Percentiles rank a stretch among this genome's conserved stretches.
phyloP scores from a whole-genome alignment of 2,888 invertebrate species.

The Aquatica leii region DNA sequence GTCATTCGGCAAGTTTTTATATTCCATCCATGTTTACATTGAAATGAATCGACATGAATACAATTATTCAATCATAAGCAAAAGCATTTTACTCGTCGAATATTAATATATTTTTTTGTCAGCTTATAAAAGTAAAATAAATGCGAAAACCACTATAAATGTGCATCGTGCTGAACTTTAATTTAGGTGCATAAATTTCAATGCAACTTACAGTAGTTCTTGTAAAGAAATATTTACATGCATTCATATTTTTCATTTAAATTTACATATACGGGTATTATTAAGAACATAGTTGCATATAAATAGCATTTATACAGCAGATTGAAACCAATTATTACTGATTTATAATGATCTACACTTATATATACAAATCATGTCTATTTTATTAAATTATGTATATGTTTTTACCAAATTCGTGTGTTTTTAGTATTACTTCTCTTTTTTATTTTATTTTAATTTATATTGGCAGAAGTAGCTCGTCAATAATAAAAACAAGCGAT shows the following conservation, averaged over 20 bases:
- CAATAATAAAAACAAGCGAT: too few relatives aligned
- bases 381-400: too few relatives aligned
- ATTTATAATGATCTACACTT: slow-evolving; percentile 37
- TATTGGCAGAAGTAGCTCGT: too few relatives aligned
- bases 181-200: slow-evolving; percentile 24
- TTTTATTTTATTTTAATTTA: too few relatives aligned
- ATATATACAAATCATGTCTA: slow-evolving; percentile 28
- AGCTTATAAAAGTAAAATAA: slow-evolving; percentile 10
- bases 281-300: slow-evolving; percentile 38
- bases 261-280: slow-evolving; percentile 48
- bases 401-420: too few relatives aligned
- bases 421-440: too few relatives aligned
- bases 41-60: slow-evolving; percentile 23
- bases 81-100: slow-evolving; percentile 18
- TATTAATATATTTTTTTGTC: slow-evolving; percentile 17
- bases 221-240: slow-evolving; percentile 9
- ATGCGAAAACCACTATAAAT: slow-evolving; percentile 9
- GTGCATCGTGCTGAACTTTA: slow-evolving; percentile 13
- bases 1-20: slow-evolving; percentile 26
- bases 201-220: slow-evolving; percentile 27
- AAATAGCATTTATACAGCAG: slow-evolving; percentile 22
- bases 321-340: slow-evolving; percentile 37
- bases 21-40: slow-evolving; percentile 20
- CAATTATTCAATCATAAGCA: slow-evolving; percentile 27
- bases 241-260: slow-evolving; percentile 12